phyloP scores from a whole-genome alignment of 1,140 invertebrate species.

The Pissodes strobi region DNA sequence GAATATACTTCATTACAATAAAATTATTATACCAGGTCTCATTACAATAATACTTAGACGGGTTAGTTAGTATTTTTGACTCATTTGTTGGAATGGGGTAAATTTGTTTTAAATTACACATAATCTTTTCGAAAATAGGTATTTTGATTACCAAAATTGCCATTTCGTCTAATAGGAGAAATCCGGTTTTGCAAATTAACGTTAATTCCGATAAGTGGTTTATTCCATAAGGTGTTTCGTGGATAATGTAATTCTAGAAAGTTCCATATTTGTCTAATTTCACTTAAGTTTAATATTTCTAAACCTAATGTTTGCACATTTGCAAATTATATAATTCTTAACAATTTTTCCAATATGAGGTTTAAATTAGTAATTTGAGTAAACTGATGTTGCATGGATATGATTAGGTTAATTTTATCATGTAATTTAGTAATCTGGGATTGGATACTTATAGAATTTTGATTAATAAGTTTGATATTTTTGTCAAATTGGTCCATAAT shows the following conservation, averaged over 20 bases:
- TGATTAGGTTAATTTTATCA: too few species aligned
- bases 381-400: neutral
- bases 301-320: neutral
- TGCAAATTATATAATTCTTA: neutral
- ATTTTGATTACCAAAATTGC: slow-evolving; percentile 9
- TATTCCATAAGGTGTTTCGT: neutral
- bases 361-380: neutral
- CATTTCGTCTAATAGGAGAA: slow-evolving; percentile 3
- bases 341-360: neutral
- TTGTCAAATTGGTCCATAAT: neutral
- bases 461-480: neutral
- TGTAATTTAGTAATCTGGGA: too few species aligned
- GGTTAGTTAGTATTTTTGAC: slow-evolving; percentile 2
- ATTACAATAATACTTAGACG: slow-evolving; percentile 9
- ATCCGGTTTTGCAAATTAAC: neutral
- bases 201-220: neutral
- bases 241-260: neutral
- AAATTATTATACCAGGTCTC: neutral
- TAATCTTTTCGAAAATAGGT: neutral
- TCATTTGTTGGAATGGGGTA: slow-evolving; percentile 3
- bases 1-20: slow-evolving; percentile 2
- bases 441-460: too few species aligned
- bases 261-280: neutral
- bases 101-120: neutral
- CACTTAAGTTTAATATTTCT: neutral